Conservation (phyloP, 2,113 vertebrate species). For the Struthio camelus region DNA sequence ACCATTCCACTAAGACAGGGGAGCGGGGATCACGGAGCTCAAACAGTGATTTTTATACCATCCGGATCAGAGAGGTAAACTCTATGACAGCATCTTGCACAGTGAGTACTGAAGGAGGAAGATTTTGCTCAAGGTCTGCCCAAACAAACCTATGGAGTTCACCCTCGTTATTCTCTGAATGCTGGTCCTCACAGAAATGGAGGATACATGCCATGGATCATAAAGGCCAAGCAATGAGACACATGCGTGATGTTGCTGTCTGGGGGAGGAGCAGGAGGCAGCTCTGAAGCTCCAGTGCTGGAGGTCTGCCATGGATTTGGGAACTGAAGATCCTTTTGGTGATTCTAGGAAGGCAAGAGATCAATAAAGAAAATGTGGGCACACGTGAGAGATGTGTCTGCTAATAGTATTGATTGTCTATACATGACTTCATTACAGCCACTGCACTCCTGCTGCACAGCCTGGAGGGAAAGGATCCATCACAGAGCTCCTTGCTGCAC, state of each 20-base stretch:
- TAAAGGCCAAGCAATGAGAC: background rate
- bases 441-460: background rate
- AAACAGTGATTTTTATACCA: background rate
- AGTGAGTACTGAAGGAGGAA: background rate
- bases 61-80: background rate
- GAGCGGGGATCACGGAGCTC: background rate
- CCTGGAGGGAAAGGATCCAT: background rate
- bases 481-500: background rate
- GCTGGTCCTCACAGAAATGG: background rate
- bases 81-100: background rate
- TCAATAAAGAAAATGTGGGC: background rate
- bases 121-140: background rate
- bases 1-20: background rate
- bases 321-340: background rate
- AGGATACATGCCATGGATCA: background rate
- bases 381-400: background rate
- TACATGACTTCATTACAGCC: background rate
- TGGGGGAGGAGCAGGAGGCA: background rate
- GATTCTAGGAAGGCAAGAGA: background rate
- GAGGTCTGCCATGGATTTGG: background rate
- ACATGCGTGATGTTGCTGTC: background rate
- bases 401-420: background rate
- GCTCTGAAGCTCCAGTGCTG: background rate
- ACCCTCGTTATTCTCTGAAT: background rate
- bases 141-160: fast-evolving